Evolutionary conservation across 2,888 invertebrate species (phyloP).

Genomic region (Lepetodrilus schrolli): DNA sequence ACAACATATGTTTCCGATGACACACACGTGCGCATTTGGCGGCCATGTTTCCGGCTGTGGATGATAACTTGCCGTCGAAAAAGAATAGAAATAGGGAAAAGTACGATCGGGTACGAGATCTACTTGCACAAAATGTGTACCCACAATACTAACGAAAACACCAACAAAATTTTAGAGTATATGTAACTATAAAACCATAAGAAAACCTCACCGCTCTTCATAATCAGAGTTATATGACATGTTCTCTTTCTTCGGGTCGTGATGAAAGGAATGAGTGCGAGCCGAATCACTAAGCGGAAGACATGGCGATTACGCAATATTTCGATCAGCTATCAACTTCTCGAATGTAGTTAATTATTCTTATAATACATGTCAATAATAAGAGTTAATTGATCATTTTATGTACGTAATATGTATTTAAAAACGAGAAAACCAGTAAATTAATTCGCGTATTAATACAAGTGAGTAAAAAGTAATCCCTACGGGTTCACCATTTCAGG

Average conservation of each 20-base stretch:
- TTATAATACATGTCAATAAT: no score
- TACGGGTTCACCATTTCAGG: conserved; percentile 38
- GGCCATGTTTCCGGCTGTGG: conserved; percentile 30
- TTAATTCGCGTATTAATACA: conserved; percentile 36
- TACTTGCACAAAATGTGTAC: background rate
- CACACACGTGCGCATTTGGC: conserved; percentile 34
- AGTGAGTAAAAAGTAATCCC: background rate
- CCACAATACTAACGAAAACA: background rate
- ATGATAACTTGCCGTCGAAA: conserved; percentile 7
- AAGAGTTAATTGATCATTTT: background rate
- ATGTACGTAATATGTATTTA: background rate
- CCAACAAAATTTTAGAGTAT: background rate
- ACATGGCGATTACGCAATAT: conserved; percentile 28
- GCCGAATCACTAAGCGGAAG: conserved; percentile 45
- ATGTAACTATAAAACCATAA: background rate
- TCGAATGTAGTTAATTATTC: no score
- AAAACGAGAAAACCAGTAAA: conserved; percentile 27
- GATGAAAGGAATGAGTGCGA: conserved; percentile 63
- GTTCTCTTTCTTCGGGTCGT: conserved; percentile 64
- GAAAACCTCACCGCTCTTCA: conserved; percentile 52
- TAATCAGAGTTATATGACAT: conserved; percentile 69
- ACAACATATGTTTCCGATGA: conserved; percentile 32
- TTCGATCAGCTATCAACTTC: no score
- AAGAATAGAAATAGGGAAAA: background rate
- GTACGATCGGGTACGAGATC: background rate